Percentiles rank a stretch among this genome's conserved stretches.
phyloP scores from a whole-genome alignment of 2,888 invertebrate genomes.

The Hofmannophila pseudospretella region DNA sequence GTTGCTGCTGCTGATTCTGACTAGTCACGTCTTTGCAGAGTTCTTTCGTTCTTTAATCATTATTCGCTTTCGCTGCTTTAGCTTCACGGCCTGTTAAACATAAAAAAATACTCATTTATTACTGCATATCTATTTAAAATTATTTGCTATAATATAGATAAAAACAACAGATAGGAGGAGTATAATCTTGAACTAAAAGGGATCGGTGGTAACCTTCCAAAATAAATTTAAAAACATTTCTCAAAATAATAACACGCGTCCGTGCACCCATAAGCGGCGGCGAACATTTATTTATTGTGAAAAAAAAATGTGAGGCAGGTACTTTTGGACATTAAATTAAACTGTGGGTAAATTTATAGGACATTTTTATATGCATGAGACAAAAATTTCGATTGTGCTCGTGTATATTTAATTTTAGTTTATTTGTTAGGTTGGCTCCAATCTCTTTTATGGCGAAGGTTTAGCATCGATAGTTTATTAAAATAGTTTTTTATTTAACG shows the following conservation, averaged over 20 bases:
- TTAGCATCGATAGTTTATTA: conserved; percentile 71
- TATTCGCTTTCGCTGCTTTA: conserved; percentile 10
- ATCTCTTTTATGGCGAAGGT: conserved; percentile 67
- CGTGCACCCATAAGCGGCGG: conserved; percentile 67
- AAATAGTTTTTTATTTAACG: conserved; percentile 73
- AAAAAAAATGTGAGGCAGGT: conserved; percentile 72
- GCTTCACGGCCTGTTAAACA: conserved; percentile 29
- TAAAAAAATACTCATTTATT: too few species aligned
- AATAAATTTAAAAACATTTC: conserved; percentile 69
- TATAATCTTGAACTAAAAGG: too few species aligned
- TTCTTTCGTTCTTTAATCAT: conserved; percentile 5
- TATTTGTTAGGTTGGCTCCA: conserved; percentile 72
- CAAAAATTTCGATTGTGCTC: conserved; percentile 77
- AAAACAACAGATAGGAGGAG: too few species aligned
- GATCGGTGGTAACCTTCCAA: conserved; percentile 31
- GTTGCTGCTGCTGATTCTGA: neutral
- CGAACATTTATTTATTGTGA: conserved; percentile 68
- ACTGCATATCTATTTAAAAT: too few species aligned
- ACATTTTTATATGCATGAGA: conserved; percentile 77
- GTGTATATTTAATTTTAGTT: conserved; percentile 78
- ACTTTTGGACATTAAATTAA: conserved; percentile 78
- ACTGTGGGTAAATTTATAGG: conserved; percentile 77
- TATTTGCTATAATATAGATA: too few species aligned
- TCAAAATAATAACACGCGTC: conserved; percentile 72
- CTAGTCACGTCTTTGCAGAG: conserved; percentile 8